Percentiles rank a stretch among this genome's conserved stretches.
phyloP scores from a whole-genome alignment of 2,113 vertebrate genomes.

The Neogale vison region DNA sequence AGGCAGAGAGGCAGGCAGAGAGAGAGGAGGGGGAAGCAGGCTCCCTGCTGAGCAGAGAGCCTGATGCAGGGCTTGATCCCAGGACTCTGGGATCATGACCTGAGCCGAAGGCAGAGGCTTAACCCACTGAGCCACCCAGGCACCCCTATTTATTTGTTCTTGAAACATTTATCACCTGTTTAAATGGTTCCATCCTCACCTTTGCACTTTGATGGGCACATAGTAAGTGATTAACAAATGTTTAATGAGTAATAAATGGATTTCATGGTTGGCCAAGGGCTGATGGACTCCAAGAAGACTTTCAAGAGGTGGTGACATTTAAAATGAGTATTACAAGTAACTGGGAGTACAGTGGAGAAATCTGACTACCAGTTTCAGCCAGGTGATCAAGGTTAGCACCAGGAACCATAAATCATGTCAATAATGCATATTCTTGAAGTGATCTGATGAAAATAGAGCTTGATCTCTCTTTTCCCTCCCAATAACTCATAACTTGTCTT shows the following conservation, averaged over 20 bases:
- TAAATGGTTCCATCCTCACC: neutral
- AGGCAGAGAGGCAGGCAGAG: no score
- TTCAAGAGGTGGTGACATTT: neutral
- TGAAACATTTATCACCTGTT: neutral
- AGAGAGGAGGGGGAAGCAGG: no score
- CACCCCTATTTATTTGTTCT: neutral
- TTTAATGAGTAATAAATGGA: neutral
- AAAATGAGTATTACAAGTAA: neutral
- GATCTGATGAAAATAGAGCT: neutral
- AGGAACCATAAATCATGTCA: neutral
- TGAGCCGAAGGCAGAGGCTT: no score
- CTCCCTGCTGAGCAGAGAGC: no score
- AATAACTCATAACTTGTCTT: neutral
- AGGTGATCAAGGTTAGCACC: neutral
- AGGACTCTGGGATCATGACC: no score
- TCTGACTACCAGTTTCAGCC: neutral
- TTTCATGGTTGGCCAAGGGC: neutral
- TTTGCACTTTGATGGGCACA: neutral
- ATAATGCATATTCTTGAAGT: neutral
- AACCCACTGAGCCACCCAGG: no score
- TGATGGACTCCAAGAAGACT: neutral
- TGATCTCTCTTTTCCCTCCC: neutral
- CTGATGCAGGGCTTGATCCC: no score
- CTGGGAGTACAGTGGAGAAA: neutral
- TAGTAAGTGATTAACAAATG: neutral